Conservation (phyloP, 2,797 vertebrate genomes). For the Siniperca obscura region DNA sequence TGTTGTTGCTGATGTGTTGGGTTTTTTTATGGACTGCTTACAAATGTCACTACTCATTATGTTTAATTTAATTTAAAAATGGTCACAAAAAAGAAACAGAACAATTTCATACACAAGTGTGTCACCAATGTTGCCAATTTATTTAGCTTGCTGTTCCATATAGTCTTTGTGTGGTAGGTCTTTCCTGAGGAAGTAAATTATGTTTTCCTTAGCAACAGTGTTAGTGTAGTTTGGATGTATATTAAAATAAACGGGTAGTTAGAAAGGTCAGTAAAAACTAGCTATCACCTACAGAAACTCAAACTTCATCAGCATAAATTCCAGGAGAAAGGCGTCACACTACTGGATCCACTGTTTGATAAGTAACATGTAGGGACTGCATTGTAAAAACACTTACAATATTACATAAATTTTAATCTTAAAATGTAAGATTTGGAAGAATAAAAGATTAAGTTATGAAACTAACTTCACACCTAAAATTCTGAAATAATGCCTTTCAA, state of each 20-base stretch:
- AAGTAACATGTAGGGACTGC: background rate
- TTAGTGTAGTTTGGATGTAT: constrained; percentile 14
- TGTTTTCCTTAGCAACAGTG: background rate
- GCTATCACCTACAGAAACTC: constrained; percentile 43
- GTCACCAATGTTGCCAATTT: background rate
- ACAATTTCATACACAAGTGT: background rate
- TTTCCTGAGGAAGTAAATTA: constrained; percentile 1
- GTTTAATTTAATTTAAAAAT: background rate
- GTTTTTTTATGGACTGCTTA: background rate
- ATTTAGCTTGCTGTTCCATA: background rate
- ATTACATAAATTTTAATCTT: background rate
- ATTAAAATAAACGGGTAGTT: constrained; percentile 5
- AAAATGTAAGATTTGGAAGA: background rate
- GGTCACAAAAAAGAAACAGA: background rate
- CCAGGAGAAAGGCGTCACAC: constrained; percentile 33
- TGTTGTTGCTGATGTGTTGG: background rate
- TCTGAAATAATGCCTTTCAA: background rate
- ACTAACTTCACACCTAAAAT: background rate
- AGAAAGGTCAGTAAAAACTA: constrained; percentile 12
- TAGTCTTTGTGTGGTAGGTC: background rate
- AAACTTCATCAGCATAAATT: constrained; percentile 41
- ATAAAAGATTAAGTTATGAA: background rate
- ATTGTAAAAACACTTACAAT: constrained; percentile 11
- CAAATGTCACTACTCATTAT: background rate
- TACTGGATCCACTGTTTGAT: constrained; percentile 10